Evolutionary conservation across 2,888 invertebrate genomes (phyloP).

Genomic region (Thysanoteuthis rhombus): DNA sequence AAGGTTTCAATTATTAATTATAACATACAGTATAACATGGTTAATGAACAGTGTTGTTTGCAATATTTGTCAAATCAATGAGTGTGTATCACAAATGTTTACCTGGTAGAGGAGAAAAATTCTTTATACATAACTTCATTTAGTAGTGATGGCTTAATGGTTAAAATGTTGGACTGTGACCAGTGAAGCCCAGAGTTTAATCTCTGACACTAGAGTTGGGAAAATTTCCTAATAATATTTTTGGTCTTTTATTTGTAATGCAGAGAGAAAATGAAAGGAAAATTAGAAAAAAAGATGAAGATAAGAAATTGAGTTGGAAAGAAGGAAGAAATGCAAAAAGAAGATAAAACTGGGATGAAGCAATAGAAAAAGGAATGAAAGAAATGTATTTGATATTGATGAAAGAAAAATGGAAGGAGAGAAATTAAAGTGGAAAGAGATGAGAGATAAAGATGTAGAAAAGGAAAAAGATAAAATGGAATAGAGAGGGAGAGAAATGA

Average conservation of each 20-base stretch:
- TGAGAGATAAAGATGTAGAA: background rate
- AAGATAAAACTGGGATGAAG: no score
- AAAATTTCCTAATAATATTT: background rate
- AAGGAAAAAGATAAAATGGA: background rate
- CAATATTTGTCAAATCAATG: background rate
- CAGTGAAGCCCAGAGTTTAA: background rate
- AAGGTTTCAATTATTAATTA: background rate
- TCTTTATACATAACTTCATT: background rate
- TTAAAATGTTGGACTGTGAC: background rate
- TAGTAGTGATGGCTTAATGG: background rate
- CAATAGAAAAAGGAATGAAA: no score
- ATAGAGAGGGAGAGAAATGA: background rate
- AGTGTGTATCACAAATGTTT: background rate
- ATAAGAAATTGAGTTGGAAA: background rate
- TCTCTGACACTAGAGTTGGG: background rate
- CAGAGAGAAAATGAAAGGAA: background rate
- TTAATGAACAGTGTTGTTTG: background rate
- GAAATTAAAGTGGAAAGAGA: background rate
- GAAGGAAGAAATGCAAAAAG: no score
- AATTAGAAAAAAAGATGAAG: background rate
- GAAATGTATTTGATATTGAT: no score
- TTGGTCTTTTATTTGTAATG: background rate
- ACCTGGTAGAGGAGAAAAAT: background rate
- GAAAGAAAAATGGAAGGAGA: background rate
- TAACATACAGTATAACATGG: background rate